phyloP scores from a whole-genome alignment of 2,113 vertebrate genomes.

The Fulmarus glacialis region DNA sequence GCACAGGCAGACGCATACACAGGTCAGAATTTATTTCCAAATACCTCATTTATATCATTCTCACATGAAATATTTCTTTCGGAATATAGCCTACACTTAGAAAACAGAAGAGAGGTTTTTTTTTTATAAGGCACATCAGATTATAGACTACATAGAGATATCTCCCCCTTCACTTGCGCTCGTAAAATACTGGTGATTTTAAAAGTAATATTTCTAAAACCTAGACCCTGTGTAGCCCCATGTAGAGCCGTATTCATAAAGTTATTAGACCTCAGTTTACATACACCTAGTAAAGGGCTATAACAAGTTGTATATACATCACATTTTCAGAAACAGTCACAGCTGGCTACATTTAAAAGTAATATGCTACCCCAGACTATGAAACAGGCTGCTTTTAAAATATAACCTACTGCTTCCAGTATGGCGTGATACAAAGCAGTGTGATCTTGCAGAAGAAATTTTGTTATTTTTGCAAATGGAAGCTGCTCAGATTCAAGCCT shows the following conservation, averaged over 20 bases:
- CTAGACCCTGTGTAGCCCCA: constrained; percentile 44
- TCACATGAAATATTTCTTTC: constrained; percentile 57
- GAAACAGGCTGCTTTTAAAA: constrained; percentile 41
- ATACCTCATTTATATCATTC: constrained; percentile 53
- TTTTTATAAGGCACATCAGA: constrained; percentile 73
- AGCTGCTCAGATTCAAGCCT: background rate
- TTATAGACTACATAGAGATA: constrained; percentile 49
- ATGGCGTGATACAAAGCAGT: background rate
- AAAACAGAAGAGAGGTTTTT: constrained; percentile 43
- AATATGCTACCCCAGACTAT: background rate
- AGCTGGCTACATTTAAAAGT: constrained; percentile 19
- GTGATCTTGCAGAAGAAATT: background rate
- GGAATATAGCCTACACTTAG: constrained; percentile 38
- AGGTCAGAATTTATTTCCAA: constrained; percentile 72
- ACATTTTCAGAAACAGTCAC: constrained; percentile 39
- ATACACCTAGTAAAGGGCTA: constrained; percentile 38
- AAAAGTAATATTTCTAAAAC: constrained; percentile 46
- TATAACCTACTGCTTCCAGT: background rate
- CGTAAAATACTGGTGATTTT: constrained; percentile 29
- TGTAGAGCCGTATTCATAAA: constrained; percentile 21
- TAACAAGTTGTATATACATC: constrained; percentile 29
- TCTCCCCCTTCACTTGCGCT: constrained; percentile 9
- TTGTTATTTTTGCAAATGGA: background rate
- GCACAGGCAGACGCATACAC: background rate
- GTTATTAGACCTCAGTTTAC: constrained; percentile 42